Conservation (phyloP, 2,797 vertebrate genomes). For the Melanotaenia parkinsoni region DNA sequence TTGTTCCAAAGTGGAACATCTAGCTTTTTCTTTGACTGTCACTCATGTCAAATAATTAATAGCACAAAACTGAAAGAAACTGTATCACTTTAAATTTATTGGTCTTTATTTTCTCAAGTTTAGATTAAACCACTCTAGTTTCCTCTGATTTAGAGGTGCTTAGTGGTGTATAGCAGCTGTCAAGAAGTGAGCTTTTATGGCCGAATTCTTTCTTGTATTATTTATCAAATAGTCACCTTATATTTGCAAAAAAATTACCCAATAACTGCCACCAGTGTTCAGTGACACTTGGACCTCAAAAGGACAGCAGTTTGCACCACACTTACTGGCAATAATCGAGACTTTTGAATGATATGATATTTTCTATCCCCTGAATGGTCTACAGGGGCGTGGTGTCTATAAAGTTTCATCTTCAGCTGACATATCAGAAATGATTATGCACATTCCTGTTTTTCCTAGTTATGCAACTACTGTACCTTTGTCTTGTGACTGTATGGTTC, state of each 20-base stretch:
- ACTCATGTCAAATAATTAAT: conserved; percentile 21
- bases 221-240: conserved; percentile 6
- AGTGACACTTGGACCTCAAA: conserved; percentile 55
- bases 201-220: neutral
- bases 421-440: conserved; percentile 51
- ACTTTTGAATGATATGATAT: conserved; percentile 52
- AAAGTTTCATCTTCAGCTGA: conserved; percentile 30
- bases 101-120: conserved; percentile 29
- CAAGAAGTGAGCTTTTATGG: neutral
- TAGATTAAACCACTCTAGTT: neutral
- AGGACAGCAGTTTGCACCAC: conserved; percentile 25
- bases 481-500: conserved; percentile 47
- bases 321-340: conserved; percentile 63
- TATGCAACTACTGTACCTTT: conserved; percentile 65
- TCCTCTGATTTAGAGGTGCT: conserved; percentile 36
- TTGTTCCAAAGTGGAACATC: conserved; percentile 56
- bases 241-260: conserved; percentile 35
- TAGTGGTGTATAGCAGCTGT: neutral
- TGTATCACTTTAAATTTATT: conserved; percentile 16
- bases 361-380: conserved; percentile 16
- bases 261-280: conserved; percentile 46
- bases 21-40: conserved; percentile 51
- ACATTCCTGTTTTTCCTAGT: conserved; percentile 71
- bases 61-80: conserved; percentile 31
- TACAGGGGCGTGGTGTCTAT: conserved; percentile 16